A percentile compares a stretch with the other conserved stretches of the same genome.
Evolutionary conservation across 2,113 vertebrate genomes (phyloP).

Genomic region (Rallus limicola): DNA sequence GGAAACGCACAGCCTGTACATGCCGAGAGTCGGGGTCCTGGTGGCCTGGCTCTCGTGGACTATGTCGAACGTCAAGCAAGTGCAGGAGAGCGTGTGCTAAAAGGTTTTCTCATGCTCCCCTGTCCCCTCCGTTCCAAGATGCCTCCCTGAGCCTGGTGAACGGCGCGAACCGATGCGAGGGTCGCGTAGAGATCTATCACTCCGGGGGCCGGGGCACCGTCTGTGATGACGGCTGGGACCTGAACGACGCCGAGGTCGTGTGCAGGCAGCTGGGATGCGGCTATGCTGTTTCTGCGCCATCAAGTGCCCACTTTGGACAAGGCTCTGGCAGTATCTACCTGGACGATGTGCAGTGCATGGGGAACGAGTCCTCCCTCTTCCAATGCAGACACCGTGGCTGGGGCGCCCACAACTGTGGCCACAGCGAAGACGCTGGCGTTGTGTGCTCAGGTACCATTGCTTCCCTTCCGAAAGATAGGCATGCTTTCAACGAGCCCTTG

Average conservation of each 20-base stretch:
- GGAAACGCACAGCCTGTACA: too few relatives aligned
- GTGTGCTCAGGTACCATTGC: background rate
- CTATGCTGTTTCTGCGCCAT: background rate
- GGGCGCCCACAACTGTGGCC: background rate
- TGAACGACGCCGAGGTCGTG: background rate
- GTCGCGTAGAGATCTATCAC: slow-evolving; percentile 15
- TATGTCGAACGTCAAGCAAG: too few relatives aligned
- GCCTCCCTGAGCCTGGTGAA: background rate
- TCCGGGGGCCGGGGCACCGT: slow-evolving; percentile 26
- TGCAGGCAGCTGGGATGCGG: slow-evolving; percentile 66
- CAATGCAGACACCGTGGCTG: background rate
- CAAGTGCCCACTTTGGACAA: slow-evolving; percentile 38
- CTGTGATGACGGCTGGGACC: slow-evolving; percentile 31
- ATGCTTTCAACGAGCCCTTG: background rate
- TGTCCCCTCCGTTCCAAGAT: background rate
- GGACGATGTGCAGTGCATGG: background rate
- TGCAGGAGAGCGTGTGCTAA: fast-evolving
- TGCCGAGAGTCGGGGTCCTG: fast-evolving
- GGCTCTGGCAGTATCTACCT: slow-evolving; percentile 2
- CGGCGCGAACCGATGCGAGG: background rate
- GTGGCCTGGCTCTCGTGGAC: too few relatives aligned
- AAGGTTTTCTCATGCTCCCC: fast-evolving
- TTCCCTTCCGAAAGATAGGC: background rate
- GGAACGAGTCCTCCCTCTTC: background rate
- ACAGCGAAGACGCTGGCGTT: background rate